phyloP scores from a whole-genome alignment of 2,888 invertebrate genomes.

The Mellilla xanthometata region DNA sequence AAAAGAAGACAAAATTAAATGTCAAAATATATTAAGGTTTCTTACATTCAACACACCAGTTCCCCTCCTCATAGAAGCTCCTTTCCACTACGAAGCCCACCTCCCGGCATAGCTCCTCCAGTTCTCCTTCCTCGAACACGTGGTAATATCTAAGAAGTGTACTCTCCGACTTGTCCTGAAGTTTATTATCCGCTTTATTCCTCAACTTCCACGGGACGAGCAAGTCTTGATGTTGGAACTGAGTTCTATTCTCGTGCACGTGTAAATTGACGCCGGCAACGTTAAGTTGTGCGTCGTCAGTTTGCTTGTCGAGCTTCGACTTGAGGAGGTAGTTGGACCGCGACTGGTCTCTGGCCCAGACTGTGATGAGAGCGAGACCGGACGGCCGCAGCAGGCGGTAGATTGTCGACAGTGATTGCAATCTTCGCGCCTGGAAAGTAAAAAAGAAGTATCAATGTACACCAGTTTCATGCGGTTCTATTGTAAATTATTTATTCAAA shows the following conservation, averaged over 20 bases:
- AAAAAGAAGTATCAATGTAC: too few species aligned
- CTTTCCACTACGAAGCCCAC: slow-evolving; percentile 81
- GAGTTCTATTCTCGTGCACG: slow-evolving; percentile 94
- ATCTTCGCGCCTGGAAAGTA: slow-evolving; percentile 85
- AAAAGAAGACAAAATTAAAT: background rate
- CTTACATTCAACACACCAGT: slow-evolving; percentile 94
- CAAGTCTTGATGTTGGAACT: slow-evolving; percentile 94
- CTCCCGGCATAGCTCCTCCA: slow-evolving; percentile 85
- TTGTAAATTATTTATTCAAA: too few species aligned
- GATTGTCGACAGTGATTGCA: slow-evolving; percentile 89
- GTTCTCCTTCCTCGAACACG: slow-evolving; percentile 93
- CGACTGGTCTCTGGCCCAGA: slow-evolving; percentile 97
- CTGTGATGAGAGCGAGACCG: slow-evolving; percentile 93
- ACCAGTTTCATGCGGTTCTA: too few species aligned
- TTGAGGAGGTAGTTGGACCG: slow-evolving; percentile 75
- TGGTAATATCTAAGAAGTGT: slow-evolving; percentile 94
- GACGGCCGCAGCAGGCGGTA: slow-evolving; percentile 86
- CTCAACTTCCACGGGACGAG: slow-evolving; percentile 97
- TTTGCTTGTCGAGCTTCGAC: slow-evolving; percentile 36
- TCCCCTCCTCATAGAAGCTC: slow-evolving; percentile 97
- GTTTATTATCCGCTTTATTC: slow-evolving; percentile 46
- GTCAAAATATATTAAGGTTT: slow-evolving; percentile 67
- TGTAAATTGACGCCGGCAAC: slow-evolving; percentile 80
- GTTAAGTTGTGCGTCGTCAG: slow-evolving; percentile 36
- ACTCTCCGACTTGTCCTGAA: slow-evolving; percentile 59